phyloP scores from a whole-genome alignment of 2,888 invertebrate species.

The Pristionchus mayeri region DNA sequence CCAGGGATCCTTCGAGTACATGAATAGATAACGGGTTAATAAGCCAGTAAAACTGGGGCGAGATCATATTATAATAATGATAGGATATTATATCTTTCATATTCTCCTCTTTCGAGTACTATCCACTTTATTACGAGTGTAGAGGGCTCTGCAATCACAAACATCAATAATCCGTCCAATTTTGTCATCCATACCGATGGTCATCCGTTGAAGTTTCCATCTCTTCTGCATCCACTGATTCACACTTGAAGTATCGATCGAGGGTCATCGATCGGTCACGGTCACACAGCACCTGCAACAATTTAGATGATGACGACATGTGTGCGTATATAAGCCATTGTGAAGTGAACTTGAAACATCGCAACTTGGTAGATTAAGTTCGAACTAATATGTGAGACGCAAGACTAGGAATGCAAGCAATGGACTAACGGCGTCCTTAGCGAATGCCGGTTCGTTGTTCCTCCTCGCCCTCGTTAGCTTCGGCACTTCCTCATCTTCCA shows the following conservation, averaged over 20 bases:
- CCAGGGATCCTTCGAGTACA: no score
- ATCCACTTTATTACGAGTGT: neutral
- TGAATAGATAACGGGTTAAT: no score
- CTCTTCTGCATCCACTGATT: neutral
- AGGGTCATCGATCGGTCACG: neutral
- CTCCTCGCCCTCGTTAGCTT: neutral
- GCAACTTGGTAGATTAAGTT: no score
- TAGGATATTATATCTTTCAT: neutral
- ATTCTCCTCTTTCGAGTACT: neutral
- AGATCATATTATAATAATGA: no score
- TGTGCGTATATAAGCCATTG: no score
- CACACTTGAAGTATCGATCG: conserved; percentile 24
- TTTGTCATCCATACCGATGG: neutral
- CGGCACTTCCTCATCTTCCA: neutral
- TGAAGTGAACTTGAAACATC: no score
- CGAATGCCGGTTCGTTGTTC: neutral
- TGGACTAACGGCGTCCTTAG: conserved; percentile 32
- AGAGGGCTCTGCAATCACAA: neutral
- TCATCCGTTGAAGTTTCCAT: neutral
- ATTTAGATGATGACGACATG: no score
- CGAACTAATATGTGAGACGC: no score
- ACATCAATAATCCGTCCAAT: neutral
- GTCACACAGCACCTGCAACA: neutral
- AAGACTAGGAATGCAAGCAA: no score
- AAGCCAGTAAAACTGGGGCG: no score